Evolutionary conservation across 2,888 invertebrate genomes (phyloP).

Genomic region (Heliconius charithonia): DNA sequence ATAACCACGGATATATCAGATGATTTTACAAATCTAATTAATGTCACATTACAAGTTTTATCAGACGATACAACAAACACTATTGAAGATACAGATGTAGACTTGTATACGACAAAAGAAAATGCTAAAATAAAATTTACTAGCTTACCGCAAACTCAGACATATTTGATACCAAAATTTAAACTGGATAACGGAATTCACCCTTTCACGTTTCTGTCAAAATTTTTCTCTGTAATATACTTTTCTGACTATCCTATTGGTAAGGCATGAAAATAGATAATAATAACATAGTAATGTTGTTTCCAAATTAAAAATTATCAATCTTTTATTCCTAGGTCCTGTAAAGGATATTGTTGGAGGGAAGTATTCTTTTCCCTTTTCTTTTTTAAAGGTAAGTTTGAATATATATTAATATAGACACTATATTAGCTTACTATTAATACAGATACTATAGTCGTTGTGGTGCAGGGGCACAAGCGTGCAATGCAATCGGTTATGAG

Average conservation of each 20-base stretch:
- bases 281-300: not conserved
- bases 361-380: slow-evolving; percentile 75
- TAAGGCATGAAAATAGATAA: slow-evolving; percentile 62
- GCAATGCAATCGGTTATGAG: no score
- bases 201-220: slow-evolving; percentile 85
- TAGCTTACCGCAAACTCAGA: slow-evolving; percentile 74
- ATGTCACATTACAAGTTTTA: slow-evolving; percentile 58
- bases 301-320: slow-evolving; percentile 13
- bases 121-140: slow-evolving; percentile 77
- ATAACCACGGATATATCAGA: slow-evolving; percentile 68
- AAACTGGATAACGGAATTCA: slow-evolving; percentile 85
- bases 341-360: slow-evolving; percentile 78
- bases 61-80: slow-evolving; percentile 61
- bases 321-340: slow-evolving; percentile 62
- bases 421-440: not conserved
- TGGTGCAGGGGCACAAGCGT: no score
- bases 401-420: not conserved
- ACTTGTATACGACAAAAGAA: slow-evolving; percentile 73
- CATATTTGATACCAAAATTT: slow-evolving; percentile 80
- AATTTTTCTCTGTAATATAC: slow-evolving; percentile 85
- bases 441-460: not conserved
- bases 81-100: slow-evolving; percentile 65
- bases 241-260: slow-evolving; percentile 87
- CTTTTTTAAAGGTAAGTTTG: slow-evolving; percentile 72
- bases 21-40: slow-evolving; percentile 52